phyloP scores from a whole-genome alignment of 2,113 vertebrate genomes.

The Cavia porcellus region DNA sequence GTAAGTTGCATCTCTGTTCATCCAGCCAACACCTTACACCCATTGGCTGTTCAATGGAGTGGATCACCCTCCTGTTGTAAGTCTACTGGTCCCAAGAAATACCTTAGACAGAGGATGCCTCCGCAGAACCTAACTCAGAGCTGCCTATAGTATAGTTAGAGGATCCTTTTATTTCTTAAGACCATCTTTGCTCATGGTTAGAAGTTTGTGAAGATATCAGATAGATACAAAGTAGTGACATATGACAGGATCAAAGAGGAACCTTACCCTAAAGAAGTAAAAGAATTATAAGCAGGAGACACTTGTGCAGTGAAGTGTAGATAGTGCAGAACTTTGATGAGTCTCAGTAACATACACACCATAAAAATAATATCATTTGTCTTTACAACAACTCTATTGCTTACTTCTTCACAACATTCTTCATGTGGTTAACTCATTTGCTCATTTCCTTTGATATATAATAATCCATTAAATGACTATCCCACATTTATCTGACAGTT shows the following conservation, averaged over 20 bases:
- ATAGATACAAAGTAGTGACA: background rate
- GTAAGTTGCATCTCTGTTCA: background rate
- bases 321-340: background rate
- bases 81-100: background rate
- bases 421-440: background rate
- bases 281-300: background rate
- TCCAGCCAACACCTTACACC: background rate
- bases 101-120: background rate
- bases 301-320: background rate
- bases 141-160: background rate
- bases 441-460: constrained; percentile 15
- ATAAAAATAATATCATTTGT: background rate
- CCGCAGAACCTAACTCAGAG: background rate
- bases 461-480: constrained; percentile 3
- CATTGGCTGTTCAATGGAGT: background rate
- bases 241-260: background rate
- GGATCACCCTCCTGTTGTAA: background rate
- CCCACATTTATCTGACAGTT: background rate
- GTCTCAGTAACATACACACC: background rate
- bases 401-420: background rate
- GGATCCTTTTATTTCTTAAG: background rate
- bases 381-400: background rate
- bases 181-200: background rate
- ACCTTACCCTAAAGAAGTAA: background rate
- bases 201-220: background rate